Evolutionary conservation across 2,797 vertebrate species (phyloP).

Genomic region (Pygocentrus nattereri): DNA sequence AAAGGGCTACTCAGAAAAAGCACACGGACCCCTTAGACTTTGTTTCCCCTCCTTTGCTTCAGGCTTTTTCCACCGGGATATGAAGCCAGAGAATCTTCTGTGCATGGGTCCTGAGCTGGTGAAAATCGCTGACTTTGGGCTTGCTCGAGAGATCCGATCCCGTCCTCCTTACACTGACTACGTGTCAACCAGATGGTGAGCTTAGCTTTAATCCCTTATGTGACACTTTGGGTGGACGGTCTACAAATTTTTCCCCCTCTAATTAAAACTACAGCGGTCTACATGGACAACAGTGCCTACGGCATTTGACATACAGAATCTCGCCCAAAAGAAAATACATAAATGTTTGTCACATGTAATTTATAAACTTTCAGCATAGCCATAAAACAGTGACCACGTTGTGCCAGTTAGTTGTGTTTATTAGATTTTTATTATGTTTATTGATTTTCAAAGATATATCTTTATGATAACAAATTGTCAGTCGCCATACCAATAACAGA

Average conservation of each 20-base stretch:
- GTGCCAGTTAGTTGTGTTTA: too few species aligned
- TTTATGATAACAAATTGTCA: too few species aligned
- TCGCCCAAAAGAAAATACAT: too few species aligned
- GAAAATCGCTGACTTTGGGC: constrained; percentile 98
- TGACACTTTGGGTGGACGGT: constrained; percentile 69
- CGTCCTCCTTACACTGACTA: constrained; percentile 98
- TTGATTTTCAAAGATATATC: too few species aligned
- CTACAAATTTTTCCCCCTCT: background rate
- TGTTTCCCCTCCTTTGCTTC: constrained; percentile 75
- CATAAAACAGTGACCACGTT: background rate
- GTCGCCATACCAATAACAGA: too few species aligned
- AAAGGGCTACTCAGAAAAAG: too few species aligned
- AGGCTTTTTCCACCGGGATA: constrained; percentile 98
- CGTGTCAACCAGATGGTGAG: constrained; percentile 97
- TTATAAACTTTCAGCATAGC: too few species aligned
- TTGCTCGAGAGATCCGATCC: constrained; percentile 96
- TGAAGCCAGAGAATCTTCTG: constrained; percentile 98
- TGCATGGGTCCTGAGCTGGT: constrained; percentile 98
- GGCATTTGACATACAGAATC: too few species aligned
- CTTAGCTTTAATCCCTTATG: background rate
- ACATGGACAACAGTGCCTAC: too few species aligned
- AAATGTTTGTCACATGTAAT: too few species aligned
- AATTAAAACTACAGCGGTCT: too few species aligned
- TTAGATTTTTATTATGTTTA: too few species aligned
- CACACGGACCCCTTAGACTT: constrained; percentile 39